Base-by-base conservation (phyloP, 2,113 vertebrate species). In the Acrocephalus kingi region DNA sequence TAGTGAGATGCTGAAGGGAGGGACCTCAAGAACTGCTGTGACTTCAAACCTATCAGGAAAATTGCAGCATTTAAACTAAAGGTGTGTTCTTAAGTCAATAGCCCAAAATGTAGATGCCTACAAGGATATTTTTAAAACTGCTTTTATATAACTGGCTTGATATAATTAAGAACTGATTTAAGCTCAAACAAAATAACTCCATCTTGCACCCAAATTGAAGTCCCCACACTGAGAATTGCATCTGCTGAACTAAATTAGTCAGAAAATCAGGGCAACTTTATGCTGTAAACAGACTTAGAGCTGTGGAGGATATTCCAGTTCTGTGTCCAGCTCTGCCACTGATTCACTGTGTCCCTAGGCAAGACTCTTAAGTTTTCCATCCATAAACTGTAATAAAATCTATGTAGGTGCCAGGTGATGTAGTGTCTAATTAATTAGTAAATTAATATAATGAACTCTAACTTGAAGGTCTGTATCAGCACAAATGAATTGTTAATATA, bases 401-500 rank as follows among this genome's bases (percentile, higher is more conserved):
- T 63, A 88, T 77, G 90, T 84, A 76, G 73, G 71, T 95, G 77
- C 63, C 83, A 80, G 88, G 88, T 91, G 89, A 91, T 89, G 74
- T 43, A 59, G 82, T 69, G 43, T 85, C 93, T 97, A 94, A 87
- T 95, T 90, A 95, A 96, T 89, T 94, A 93, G 96, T 54, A 91
- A 91, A 97, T 97, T 97, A 95, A 91, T 89, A 78, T 93, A 96
- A 92, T 91, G 62, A 87, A 94, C 96, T 92, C 68, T 88, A 80
- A 90, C 86, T 89, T 91, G 82, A 94, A 96, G 92, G 95, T 96
- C 92, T 96, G 79, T 96, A 96, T 96, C 94, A 97, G 96, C 95
- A 95, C 90, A 96, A 96, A 96, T 94, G 80, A 96, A 96, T 92
- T 95, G 93, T 95, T 96, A 96, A 94, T 96, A 95, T 96, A 96